Evolutionary conservation across 2,888 invertebrate genomes (phyloP).

Genomic region (Limnephilus marmoratus): DNA sequence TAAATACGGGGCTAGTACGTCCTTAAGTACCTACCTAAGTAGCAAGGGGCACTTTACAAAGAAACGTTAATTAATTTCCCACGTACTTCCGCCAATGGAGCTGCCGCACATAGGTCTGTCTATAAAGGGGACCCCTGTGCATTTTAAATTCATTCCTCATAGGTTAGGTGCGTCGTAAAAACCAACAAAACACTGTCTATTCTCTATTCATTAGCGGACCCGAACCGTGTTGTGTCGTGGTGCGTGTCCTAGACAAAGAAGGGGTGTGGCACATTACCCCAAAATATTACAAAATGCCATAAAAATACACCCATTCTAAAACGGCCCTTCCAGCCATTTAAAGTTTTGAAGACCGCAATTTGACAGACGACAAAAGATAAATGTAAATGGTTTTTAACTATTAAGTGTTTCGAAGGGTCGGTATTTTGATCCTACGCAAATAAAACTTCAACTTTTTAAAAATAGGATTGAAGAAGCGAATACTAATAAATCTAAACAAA

Average conservation of each 20-base stretch:
- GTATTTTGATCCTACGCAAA: no score
- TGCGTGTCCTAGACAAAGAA: constrained; percentile 33
- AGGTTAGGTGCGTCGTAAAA: background rate
- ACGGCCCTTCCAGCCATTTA: background rate
- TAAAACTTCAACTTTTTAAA: no score
- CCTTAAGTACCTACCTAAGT: background rate
- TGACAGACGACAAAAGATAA: constrained; percentile 7
- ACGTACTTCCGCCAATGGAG: constrained; percentile 38
- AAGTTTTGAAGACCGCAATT: background rate
- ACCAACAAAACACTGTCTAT: constrained; percentile 32
- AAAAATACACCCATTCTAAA: background rate
- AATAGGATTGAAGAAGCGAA: no score
- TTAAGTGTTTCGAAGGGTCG: no score
- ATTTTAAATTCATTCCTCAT: constrained; percentile 2
- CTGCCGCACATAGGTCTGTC: background rate
- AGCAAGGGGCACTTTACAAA: constrained; percentile 13
- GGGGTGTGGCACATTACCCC: background rate
- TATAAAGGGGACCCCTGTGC: constrained; percentile 21
- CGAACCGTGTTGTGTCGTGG: background rate
- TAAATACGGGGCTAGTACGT: background rate
- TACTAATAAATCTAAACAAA: no score
- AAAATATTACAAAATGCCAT: background rate
- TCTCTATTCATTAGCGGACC: constrained; percentile 30
- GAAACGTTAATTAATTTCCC: constrained; percentile 47
- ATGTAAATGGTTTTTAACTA: background rate